Evolutionary conservation across 1,140 invertebrate species (phyloP).

Genomic region (Lucilia cuprina): DNA sequence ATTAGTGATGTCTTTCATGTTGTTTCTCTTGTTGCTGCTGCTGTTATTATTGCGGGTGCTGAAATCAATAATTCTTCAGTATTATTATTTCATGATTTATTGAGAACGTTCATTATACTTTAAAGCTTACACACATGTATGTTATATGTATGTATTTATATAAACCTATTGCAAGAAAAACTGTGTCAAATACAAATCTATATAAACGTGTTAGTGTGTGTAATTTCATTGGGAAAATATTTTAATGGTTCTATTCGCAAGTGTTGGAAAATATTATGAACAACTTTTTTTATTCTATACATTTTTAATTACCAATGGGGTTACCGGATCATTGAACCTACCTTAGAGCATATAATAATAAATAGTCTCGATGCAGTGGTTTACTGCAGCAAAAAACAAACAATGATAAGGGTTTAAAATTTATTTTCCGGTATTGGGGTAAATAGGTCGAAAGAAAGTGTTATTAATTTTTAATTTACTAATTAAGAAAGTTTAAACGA

Average conservation of each 20-base stretch:
- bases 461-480: no score
- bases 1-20: neutral
- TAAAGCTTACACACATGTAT: neutral
- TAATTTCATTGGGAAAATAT: no score
- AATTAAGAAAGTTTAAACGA: no score
- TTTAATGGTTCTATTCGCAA: no score
- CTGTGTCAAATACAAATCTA: conserved; percentile 19
- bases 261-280: no score
- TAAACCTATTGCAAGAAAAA: neutral
- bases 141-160: no score
- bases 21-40: conserved; percentile 6
- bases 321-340: neutral
- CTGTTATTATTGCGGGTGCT: conserved; percentile 27
- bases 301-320: neutral
- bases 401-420: neutral
- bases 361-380: neutral
- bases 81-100: conserved; percentile 1
- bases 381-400: neutral
- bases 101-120: conserved; percentile 6
- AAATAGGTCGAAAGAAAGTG: neutral
- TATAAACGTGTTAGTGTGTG: neutral
- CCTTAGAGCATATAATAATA: no score
- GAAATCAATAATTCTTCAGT: conserved; percentile 28
- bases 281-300: no score
- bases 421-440: neutral